phyloP scores from a whole-genome alignment of 2,888 invertebrate genomes.

The Hipparchia sbordonii region DNA sequence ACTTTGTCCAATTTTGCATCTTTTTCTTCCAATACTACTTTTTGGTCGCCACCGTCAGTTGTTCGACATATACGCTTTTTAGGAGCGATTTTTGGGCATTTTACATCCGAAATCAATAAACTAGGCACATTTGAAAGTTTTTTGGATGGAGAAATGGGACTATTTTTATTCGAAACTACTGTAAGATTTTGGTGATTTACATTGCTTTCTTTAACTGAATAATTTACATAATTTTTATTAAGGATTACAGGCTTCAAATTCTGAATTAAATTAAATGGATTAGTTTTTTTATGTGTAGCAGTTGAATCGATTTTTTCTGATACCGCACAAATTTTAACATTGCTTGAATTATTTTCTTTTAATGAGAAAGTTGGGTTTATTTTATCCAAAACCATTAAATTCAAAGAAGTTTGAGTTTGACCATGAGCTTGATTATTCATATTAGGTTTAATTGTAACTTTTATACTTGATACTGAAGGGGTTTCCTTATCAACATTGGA shows the following conservation, averaged over 20 bases:
- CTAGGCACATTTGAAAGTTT: background rate
- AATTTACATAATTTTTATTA: background rate
- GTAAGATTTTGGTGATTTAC: background rate
- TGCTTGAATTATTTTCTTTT: background rate
- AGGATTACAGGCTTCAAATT: background rate
- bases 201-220: background rate
- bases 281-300: background rate
- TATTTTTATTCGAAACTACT: background rate
- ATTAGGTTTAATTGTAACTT: background rate
- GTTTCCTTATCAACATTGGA: background rate
- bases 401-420: slow-evolving; percentile 18
- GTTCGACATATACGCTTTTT: background rate
- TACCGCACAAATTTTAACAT: background rate
- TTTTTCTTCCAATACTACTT: slow-evolving; percentile 2
- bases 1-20: slow-evolving; percentile 10
- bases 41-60: background rate
- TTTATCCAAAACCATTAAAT: slow-evolving; percentile 15
- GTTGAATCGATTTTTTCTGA: background rate
- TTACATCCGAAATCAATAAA: background rate
- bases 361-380: background rate
- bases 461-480: background rate
- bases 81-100: slow-evolving; percentile 1
- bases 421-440: background rate
- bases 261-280: background rate
- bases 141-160: background rate